A percentile compares a stretch with the other conserved stretches of the same genome.
These are phyloP conservation scores for Calonectris borealis DNA, from an alignment of 2,113 vertebrate genomes.

Conservation along the genomic window DNA sequence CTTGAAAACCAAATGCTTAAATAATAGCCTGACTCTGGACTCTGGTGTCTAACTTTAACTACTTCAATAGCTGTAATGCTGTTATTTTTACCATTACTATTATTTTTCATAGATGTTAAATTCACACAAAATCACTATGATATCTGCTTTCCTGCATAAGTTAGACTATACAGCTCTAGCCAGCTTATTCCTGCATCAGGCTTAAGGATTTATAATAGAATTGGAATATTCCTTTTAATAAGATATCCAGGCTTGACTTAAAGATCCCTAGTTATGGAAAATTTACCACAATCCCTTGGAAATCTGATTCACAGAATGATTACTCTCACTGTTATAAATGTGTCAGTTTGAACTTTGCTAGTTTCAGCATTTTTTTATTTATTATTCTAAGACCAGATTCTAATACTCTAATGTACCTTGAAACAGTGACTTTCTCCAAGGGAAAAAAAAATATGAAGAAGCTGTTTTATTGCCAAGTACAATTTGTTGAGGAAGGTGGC, in stretches of 20 bases:
- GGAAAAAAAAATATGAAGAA: not conserved
- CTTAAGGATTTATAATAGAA: not conserved
- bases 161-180: not conserved
- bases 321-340: not conserved
- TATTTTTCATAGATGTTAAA: not conserved
- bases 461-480: not conserved
- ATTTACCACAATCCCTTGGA: not conserved
- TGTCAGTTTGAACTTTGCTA: not conserved
- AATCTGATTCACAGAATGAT: not conserved
- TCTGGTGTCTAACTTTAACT: not conserved
- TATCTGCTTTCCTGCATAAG: not conserved
- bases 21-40: not conserved
- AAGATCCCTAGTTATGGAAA: not conserved
- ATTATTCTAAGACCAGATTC: not conserved
- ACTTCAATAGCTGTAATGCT: not conserved
- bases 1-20: not conserved
- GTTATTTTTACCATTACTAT: not conserved
- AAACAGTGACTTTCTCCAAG: not conserved
- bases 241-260: conserved; percentile 9
- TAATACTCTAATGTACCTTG: not conserved
- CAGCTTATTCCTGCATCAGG: not conserved
- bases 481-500: not conserved
- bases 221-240: not conserved
- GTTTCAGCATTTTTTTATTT: not conserved
- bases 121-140: not conserved